Percentiles rank a stretch among this genome's conserved stretches.
phyloP scores from a whole-genome alignment of 2,888 invertebrate species.

The Hirtodrosophila histrioides region DNA sequence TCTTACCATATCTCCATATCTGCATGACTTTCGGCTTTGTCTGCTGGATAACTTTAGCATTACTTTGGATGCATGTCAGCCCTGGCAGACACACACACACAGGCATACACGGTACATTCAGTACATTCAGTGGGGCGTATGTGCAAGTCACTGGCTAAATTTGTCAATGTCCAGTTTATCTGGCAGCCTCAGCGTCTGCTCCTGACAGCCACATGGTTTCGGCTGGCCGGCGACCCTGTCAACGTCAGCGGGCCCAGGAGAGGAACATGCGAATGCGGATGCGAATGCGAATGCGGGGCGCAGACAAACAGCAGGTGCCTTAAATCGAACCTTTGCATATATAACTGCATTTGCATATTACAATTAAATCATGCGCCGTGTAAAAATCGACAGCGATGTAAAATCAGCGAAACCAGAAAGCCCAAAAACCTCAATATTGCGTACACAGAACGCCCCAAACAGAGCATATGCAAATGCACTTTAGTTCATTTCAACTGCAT shows the following conservation, averaged over 20 bases:
- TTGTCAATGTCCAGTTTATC: slow-evolving; percentile 76
- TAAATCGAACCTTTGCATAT: slow-evolving; percentile 52
- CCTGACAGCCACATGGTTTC: slow-evolving; percentile 74
- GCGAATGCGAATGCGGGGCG: slow-evolving; percentile 17
- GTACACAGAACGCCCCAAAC: slow-evolving; percentile 29
- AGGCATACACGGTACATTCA: background rate
- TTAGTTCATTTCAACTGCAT: slow-evolving; percentile 78
- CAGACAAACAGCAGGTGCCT: slow-evolving; percentile 27
- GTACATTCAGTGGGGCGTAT: slow-evolving; percentile 25
- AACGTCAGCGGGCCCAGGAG: slow-evolving; percentile 39
- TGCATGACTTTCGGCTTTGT: slow-evolving; percentile 66
- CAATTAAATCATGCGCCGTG: slow-evolving; percentile 70
- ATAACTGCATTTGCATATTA: slow-evolving; percentile 68
- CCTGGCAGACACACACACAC: slow-evolving; percentile 13
- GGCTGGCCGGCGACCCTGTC: slow-evolving; percentile 58
- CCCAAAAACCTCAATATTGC: slow-evolving; percentile 63
- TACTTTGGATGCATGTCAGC: slow-evolving; percentile 46
- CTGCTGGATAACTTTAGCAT: slow-evolving; percentile 50
- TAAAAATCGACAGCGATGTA: slow-evolving; percentile 53
- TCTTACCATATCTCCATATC: slow-evolving; percentile 55
- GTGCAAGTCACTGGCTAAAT: slow-evolving; percentile 62
- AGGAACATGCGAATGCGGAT: slow-evolving; percentile 14
- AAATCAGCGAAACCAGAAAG: slow-evolving; percentile 56
- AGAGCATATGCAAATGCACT: slow-evolving; percentile 73
- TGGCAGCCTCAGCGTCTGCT: slow-evolving; percentile 55